These are phyloP conservation scores for Leucophenga maculata DNA, from an alignment of 2,888 invertebrate genomes.

Conservation along the genomic window DNA sequence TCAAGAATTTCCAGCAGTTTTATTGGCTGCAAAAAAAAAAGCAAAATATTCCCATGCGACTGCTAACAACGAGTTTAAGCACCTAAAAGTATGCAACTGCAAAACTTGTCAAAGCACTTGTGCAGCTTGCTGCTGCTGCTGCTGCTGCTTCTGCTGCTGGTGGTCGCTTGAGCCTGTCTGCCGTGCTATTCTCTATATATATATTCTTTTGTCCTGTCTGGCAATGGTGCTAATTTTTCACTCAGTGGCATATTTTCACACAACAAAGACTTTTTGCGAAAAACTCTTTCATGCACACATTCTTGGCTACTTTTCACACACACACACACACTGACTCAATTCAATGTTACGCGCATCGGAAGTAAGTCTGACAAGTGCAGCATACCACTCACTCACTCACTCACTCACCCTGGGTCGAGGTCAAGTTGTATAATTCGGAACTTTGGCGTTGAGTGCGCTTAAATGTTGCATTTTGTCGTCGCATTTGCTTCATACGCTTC, in stretches of 20 bases:
- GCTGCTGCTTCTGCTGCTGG: not conserved
- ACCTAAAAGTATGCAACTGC: conserved; percentile 5
- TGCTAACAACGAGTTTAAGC: not conserved
- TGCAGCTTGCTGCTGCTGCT: not conserved
- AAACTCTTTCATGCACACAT: not conserved
- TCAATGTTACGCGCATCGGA: too few relatives aligned
- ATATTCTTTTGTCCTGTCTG: not conserved
- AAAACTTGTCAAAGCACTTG: conserved; percentile 12
- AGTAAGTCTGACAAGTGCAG: too few relatives aligned
- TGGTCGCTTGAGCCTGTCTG: not conserved
- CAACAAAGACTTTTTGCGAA: not conserved
- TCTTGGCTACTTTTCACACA: too few relatives aligned
- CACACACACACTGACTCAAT: not conserved
- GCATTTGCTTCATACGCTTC: too few relatives aligned
- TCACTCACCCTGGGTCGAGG: not conserved
- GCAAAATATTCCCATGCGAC: not conserved
- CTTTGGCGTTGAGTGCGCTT: not conserved
- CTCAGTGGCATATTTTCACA: not conserved
- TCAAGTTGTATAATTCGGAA: conserved; percentile 15
- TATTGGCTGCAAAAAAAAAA: not conserved
- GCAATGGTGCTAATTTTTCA: conserved; percentile 14
- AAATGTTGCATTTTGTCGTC: not conserved
- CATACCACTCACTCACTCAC: not conserved
- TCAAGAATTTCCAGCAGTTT: not conserved
- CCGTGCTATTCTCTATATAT: too few relatives aligned